Percentiles rank a stretch among this genome's conserved stretches.
Evolutionary conservation across 2,113 vertebrate genomes (phyloP).

Genomic region (Rhea pennata): DNA sequence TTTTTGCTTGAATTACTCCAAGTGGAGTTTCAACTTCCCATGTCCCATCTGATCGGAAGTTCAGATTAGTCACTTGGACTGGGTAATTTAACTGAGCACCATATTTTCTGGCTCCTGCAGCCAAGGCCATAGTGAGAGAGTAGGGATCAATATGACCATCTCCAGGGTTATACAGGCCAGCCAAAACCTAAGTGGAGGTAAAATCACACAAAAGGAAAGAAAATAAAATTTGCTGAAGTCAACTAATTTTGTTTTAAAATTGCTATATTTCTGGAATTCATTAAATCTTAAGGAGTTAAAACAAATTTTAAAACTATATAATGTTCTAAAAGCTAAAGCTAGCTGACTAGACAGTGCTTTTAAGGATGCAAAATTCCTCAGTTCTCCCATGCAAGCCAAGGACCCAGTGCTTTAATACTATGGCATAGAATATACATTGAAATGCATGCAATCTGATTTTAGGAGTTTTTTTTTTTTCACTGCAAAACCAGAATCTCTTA

Average conservation of each 20-base stretch:
- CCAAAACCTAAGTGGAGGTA: slow-evolving; percentile 83
- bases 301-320: background rate
- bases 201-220: slow-evolving; percentile 19
- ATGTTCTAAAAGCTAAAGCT: background rate
- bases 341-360: background rate
- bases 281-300: background rate
- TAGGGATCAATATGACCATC: slow-evolving; percentile 99
- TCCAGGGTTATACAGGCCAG: slow-evolving; percentile 93
- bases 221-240: background rate
- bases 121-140: slow-evolving; percentile 96
- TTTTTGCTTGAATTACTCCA: slow-evolving; percentile 87
- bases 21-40: slow-evolving; percentile 94
- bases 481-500: background rate
- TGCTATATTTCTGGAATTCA: background rate
- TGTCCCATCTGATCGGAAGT: slow-evolving; percentile 80
- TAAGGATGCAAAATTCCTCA: background rate
- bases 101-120: slow-evolving; percentile 93
- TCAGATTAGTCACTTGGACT: slow-evolving; percentile 85
- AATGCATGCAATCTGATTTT: background rate
- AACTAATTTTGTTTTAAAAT: background rate
- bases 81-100: slow-evolving; percentile 93
- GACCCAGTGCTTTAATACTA: background rate
- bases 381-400: background rate
- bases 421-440: background rate
- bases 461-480: background rate